A percentile compares a stretch with the other conserved stretches of the same genome.
phyloP scores from a whole-genome alignment of 1,140 invertebrate genomes.

The Lethrus apterus region DNA sequence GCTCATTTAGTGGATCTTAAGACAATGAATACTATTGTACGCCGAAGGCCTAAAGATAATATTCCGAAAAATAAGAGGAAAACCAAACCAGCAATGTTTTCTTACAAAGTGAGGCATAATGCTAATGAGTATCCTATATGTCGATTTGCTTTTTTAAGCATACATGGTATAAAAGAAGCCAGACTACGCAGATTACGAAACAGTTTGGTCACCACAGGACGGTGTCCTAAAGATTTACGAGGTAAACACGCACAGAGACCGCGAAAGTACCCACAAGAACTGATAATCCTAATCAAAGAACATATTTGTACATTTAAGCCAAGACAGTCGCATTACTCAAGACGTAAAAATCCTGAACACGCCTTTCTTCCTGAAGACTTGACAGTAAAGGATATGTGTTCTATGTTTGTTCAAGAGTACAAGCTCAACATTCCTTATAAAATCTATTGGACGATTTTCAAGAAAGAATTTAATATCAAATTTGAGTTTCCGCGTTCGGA shows the following conservation, averaged over 20 bases:
- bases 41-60: not conserved
- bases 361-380: slow-evolving; percentile 16
- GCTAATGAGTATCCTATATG: not conserved
- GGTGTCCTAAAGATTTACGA: not conserved
- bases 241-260: not conserved
- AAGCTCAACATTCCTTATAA: slow-evolving; percentile 15
- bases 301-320: slow-evolving; percentile 1
- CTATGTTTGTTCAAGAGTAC: slow-evolving; percentile 10
- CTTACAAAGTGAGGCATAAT: not conserved
- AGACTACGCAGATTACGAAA: not conserved
- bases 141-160: not conserved
- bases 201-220: not conserved
- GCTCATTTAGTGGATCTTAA: not conserved
- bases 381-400: slow-evolving; percentile 17
- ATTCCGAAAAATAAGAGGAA: not conserved
- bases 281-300: not conserved
- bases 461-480: slow-evolving; percentile 16
- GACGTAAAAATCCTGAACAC: slow-evolving; percentile 14
- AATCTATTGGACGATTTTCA: slow-evolving; percentile 17
- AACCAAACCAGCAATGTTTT: not conserved
- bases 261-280: not conserved
- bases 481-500: slow-evolving; percentile 18
- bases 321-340: slow-evolving; percentile 19
- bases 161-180: not conserved
- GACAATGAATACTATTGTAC: not conserved